phyloP scores from a whole-genome alignment of 2,113 vertebrate species.

The Xyrauchen texanus region DNA sequence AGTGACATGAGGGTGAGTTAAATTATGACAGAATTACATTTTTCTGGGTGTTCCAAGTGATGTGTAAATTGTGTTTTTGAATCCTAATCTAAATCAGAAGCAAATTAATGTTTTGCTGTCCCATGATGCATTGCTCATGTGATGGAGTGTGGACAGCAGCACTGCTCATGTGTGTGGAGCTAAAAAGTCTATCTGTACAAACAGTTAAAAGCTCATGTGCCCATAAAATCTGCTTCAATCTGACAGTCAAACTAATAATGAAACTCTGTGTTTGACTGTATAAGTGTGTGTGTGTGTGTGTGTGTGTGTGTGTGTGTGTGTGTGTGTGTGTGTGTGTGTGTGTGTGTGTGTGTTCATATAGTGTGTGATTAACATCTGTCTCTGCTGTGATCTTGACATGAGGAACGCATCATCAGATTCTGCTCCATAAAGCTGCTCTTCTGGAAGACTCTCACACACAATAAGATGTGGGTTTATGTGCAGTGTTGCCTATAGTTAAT shows the following conservation, averaged over 20 bases:
- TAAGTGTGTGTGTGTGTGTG: conserved; percentile 4
- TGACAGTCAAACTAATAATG: conserved; percentile 34
- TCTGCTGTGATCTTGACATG: conserved; percentile 41
- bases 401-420: conserved; percentile 45
- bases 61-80: too few species aligned
- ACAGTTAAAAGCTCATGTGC: conserved; percentile 19
- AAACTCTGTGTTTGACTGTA: neutral
- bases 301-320: conserved; percentile 43
- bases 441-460: conserved; percentile 42
- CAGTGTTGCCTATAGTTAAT: conserved; percentile 14
- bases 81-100: too few species aligned
- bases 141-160: neutral
- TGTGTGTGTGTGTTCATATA: conserved; percentile 36
- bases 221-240: conserved; percentile 22
- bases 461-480: conserved; percentile 20
- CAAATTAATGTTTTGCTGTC: neutral
- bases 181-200: too few species aligned
- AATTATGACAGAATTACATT: too few species aligned
- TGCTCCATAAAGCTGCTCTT: conserved; percentile 53
- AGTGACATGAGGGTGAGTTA: too few species aligned
- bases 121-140: too few species aligned
- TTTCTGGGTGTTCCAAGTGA: too few species aligned
- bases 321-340: conserved; percentile 30
- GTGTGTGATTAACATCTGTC: conserved; percentile 69
- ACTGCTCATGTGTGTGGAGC: too few species aligned